A percentile compares a stretch with the other conserved stretches of the same genome.
phyloP scores from a whole-genome alignment of 2,888 invertebrate genomes.

The Neoascia interrupta region DNA sequence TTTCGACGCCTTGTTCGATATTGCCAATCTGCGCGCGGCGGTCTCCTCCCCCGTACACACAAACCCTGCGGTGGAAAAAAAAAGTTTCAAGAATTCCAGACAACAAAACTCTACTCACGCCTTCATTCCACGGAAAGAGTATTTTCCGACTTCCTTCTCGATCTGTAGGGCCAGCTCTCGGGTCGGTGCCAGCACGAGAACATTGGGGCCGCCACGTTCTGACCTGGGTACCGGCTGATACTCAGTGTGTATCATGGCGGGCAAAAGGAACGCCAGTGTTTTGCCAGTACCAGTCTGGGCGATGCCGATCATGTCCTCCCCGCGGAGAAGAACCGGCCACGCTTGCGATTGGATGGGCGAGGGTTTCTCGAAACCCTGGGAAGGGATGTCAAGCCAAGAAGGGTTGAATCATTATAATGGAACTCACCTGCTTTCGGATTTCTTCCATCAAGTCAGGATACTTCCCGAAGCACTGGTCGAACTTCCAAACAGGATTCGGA shows the following conservation, averaged over 20 bases:
- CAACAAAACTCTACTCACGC: conserved; percentile 83
- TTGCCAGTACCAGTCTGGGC: conserved; percentile 98
- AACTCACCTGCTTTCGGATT: conserved; percentile 84
- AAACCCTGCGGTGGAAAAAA: conserved; percentile 82
- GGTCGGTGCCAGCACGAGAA: conserved; percentile 94
- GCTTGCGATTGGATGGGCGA: conserved; percentile 96
- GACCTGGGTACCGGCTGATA: conserved; percentile 88
- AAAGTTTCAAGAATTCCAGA: too few relatives aligned
- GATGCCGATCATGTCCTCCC: conserved; percentile 96
- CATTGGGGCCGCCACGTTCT: conserved; percentile 89
- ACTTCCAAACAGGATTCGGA: conserved; percentile 82
- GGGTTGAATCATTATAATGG: not conserved
- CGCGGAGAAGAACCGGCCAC: conserved; percentile 95
- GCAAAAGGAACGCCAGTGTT: conserved; percentile 95
- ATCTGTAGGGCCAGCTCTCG: conserved; percentile 96
- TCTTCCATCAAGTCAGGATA: conserved; percentile 92
- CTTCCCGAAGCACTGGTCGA: conserved; percentile 89
- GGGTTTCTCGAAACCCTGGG: conserved; percentile 86
- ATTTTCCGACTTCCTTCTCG: conserved; percentile 93
- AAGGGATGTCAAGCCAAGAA: not conserved
- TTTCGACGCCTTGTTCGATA: conserved; percentile 91
- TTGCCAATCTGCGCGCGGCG: conserved; percentile 88
- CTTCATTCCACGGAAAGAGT: conserved; percentile 91
- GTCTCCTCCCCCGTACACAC: conserved; percentile 94
- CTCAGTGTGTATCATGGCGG: conserved; percentile 95